Base-by-base conservation (phyloP, 2,797 vertebrate genomes). In the Capromys pilorides region DNA sequence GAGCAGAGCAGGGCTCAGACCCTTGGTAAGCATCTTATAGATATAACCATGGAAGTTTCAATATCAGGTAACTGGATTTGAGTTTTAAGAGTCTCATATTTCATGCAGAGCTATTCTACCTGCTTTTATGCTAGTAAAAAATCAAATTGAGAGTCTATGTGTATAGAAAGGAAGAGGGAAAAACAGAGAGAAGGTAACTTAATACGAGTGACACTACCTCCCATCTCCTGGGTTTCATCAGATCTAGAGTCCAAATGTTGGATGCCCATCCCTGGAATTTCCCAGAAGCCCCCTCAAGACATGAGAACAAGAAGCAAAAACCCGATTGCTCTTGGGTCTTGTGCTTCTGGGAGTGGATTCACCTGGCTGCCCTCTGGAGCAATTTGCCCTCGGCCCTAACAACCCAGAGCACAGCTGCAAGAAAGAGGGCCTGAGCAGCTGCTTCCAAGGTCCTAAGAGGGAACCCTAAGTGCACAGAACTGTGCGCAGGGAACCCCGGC, bases 101-200 rank as follows among this genome's bases (percentile, higher is more conserved):
- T 88, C 36, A 84, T 57, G 33, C 81, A 92, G 66, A 87, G 22
- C 49, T 84, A 28, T 45, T 95, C 77, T 79, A 10, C n/a, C 36
- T 91, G 88, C 85, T 61, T 94, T 45, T 31, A 62, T 33, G 39
- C 88, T 51, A 85, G 64, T 71, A 18, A 91, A 91, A 90, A 85
- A 73, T 59, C 49, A 90, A 78, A 90, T 24, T 73, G 83, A 91
- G 73, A 54, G 36, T 78, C 69, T 86, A 9, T 13, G 26, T 51
- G 18, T 67, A 5, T 67, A 64, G 45, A 28, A n/a, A 59, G 26
- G 14, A 11, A 24, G 59, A 2, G 12, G 19, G 22, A 51, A 41
- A 24, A 8, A 45, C 21, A 62, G 10, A 18, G 57, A 75, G 16
- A 66, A 39, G 28, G 39, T 31, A 36, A 59, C 4, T 1, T 39